These are phyloP conservation scores for Bruchidius siliquastri DNA, from an alignment of 2,888 invertebrate genomes.

Conservation along the genomic window DNA sequence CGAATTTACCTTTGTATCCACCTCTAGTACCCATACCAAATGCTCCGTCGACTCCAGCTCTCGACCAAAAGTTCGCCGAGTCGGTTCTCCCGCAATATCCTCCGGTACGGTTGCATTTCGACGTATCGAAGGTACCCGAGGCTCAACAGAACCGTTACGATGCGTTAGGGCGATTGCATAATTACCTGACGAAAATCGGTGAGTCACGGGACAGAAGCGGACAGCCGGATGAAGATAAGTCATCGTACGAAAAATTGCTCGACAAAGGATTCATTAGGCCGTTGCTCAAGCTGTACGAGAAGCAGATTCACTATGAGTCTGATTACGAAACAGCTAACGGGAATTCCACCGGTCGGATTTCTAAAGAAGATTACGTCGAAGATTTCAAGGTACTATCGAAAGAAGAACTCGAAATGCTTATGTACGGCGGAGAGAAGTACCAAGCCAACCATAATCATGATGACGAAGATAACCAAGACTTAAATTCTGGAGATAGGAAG, in stretches of 20 bases:
- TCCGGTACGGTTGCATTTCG: neutral
- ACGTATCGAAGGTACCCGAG: neutral
- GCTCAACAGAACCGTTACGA: neutral
- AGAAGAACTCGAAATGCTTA: conserved; percentile 34
- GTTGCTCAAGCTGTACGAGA: conserved; percentile 38
- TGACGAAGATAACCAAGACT: neutral
- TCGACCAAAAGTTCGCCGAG: neutral
- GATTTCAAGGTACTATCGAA: conserved; percentile 32
- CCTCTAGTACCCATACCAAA: neutral
- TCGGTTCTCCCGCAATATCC: neutral
- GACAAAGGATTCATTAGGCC: conserved; percentile 43
- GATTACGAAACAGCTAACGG: conserved; percentile 25
- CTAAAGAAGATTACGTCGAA: conserved; percentile 38
- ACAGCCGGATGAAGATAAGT: conserved; percentile 30
- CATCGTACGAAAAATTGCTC: conserved; percentile 38
- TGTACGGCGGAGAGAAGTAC: conserved; percentile 20
- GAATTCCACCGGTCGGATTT: conserved; percentile 27
- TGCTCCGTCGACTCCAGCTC: neutral
- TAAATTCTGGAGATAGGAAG: neutral
- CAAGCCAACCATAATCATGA: conserved; percentile 5
- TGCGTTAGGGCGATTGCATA: conserved; percentile 22
- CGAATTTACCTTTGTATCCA: neutral
- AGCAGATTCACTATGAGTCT: conserved; percentile 28
- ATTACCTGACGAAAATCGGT: conserved; percentile 30
- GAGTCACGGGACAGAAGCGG: conserved; percentile 18